These are phyloP conservation scores for Lutjanus erythropterus DNA, from an alignment of 2,113 vertebrate species.

Conservation along the genomic window DNA sequence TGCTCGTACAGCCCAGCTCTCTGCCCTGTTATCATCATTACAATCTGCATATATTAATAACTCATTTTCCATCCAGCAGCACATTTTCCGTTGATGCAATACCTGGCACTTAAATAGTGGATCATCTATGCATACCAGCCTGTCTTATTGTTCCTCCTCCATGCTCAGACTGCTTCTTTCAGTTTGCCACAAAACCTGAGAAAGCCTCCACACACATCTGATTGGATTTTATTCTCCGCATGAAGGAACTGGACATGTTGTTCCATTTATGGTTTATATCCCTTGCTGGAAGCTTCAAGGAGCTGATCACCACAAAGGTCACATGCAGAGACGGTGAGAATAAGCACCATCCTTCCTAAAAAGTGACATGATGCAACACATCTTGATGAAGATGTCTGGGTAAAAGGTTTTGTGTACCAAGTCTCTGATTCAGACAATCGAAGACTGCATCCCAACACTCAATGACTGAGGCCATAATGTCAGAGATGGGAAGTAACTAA, in stretches of 20 bases:
- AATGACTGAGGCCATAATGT: no score
- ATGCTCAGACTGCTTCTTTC: neutral
- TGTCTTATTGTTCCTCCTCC: constrained; percentile 17
- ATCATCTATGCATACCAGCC: constrained; percentile 9
- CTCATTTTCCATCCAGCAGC: constrained; percentile 2
- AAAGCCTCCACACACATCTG: neutral
- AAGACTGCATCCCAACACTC: no score
- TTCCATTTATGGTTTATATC: neutral
- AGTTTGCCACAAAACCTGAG: neutral
- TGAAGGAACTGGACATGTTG: neutral
- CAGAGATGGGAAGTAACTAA: no score
- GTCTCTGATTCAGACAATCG: no score
- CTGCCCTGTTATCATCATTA: constrained; percentile 31
- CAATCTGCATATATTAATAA: constrained; percentile 44
- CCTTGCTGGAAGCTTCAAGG: neutral
- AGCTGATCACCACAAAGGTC: neutral
- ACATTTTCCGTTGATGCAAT: constrained; percentile 14
- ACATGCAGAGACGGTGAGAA: neutral
- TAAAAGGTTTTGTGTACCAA: no score
- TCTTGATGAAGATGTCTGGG: no score
- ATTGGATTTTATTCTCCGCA: neutral
- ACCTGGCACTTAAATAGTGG: constrained; percentile 29
- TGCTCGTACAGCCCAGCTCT: constrained; percentile 17
- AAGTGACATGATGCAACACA: no score
- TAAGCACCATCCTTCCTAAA: neutral